Percentiles rank a stretch among this genome's conserved stretches.
phyloP scores from a whole-genome alignment of 2,888 invertebrate species.

The Amblyjoppa fuscipennis region DNA sequence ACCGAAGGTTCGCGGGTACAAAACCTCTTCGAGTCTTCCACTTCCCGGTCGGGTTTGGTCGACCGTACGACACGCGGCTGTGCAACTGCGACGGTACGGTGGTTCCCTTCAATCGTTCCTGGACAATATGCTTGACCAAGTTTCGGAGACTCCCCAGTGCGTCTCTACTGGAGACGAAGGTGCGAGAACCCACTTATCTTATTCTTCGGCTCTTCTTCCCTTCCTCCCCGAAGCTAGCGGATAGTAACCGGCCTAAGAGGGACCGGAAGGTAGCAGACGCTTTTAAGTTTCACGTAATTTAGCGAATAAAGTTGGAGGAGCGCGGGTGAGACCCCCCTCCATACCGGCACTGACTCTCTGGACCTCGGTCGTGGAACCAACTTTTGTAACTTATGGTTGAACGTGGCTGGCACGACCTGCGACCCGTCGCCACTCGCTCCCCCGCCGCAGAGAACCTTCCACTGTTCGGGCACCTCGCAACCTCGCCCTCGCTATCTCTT shows the following conservation, averaged over 20 bases:
- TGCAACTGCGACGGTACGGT: background rate
- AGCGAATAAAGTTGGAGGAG: slow-evolving; percentile 78
- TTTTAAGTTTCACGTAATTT: slow-evolving; percentile 80
- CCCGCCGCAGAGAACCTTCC: slow-evolving; percentile 49
- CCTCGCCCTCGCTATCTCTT: slow-evolving; percentile 56
- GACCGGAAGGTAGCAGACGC: slow-evolving; percentile 74
- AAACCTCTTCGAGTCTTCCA: background rate
- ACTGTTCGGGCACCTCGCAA: slow-evolving; percentile 37
- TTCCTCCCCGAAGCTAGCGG: slow-evolving; percentile 14
- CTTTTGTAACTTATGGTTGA: slow-evolving; percentile 71
- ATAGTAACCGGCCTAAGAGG: slow-evolving; percentile 37
- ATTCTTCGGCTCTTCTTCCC: slow-evolving; percentile 23
- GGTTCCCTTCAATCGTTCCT: slow-evolving; percentile 53
- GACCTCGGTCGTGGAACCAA: slow-evolving; percentile 49
- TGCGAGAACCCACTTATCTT: slow-evolving; percentile 17
- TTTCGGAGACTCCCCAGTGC: slow-evolving; percentile 47
- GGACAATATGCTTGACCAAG: slow-evolving; percentile 58
- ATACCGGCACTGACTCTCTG: slow-evolving; percentile 38
- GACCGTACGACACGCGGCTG: slow-evolving; percentile 9
- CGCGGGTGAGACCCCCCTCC: slow-evolving; percentile 58
- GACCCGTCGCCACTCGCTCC: slow-evolving; percentile 57
- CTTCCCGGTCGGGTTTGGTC: background rate
- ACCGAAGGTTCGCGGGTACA: background rate
- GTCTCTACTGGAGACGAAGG: background rate
- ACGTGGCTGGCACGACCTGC: slow-evolving; percentile 65